Percentiles rank a stretch among this genome's conserved stretches.
Conservation (phyloP, 1,140 invertebrate genomes). For the Eriosoma lanigerum region DNA sequence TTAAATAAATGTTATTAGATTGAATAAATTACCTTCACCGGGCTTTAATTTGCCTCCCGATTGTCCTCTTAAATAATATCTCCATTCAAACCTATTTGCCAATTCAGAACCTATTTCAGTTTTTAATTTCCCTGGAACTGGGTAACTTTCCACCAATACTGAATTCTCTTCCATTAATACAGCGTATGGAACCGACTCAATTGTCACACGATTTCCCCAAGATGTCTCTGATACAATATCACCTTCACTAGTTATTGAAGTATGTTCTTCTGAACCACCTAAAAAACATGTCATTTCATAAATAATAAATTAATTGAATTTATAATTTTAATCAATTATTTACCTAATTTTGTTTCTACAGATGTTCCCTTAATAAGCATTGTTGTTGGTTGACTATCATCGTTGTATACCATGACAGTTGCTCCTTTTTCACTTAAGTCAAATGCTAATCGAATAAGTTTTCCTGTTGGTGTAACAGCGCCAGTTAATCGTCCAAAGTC, state of each 20-base stretch:
- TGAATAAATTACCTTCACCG: slow-evolving; percentile 23
- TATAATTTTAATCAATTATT: slow-evolving; percentile 15
- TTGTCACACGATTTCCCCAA: slow-evolving; percentile 80
- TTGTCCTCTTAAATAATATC: slow-evolving; percentile 74
- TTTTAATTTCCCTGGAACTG: slow-evolving; percentile 84
- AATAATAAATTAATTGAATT: background rate
- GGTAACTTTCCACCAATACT: slow-evolving; percentile 82
- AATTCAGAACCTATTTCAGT: slow-evolving; percentile 86
- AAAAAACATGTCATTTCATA: background rate
- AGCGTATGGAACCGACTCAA: slow-evolving; percentile 82
- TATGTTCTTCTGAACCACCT: slow-evolving; percentile 77
- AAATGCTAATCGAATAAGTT: slow-evolving; percentile 81
- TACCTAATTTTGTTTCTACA: slow-evolving; percentile 73
- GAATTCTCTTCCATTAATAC: slow-evolving; percentile 81
- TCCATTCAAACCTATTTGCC: slow-evolving; percentile 92
- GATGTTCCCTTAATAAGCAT: slow-evolving; percentile 85
- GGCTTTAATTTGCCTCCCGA: slow-evolving; percentile 54
- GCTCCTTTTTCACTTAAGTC: slow-evolving; percentile 86
- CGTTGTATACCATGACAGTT: slow-evolving; percentile 79
- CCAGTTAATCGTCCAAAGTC: slow-evolving; percentile 87
- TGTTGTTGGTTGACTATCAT: slow-evolving; percentile 76
- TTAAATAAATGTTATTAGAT: background rate
- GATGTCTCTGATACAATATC: slow-evolving; percentile 76
- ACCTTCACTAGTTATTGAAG: slow-evolving; percentile 77
- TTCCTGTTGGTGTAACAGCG: slow-evolving; percentile 88